Conservation (phyloP, 2,888 invertebrate genomes). For the Linyphia triangularis region DNA sequence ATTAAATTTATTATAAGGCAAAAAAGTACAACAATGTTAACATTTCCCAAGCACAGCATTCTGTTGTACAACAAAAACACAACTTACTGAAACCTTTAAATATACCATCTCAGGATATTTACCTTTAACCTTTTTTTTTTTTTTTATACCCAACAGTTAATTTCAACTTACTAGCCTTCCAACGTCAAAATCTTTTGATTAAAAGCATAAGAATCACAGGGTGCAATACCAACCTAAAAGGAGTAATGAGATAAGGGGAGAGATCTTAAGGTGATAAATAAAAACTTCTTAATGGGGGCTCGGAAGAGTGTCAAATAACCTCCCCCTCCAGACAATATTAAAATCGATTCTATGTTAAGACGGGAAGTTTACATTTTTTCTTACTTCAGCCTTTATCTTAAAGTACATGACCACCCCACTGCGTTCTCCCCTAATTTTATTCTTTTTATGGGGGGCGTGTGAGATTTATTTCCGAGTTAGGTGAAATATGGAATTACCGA, state of each 20-base stretch:
- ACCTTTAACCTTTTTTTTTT: no score
- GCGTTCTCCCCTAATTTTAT: neutral
- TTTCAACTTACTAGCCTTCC: neutral
- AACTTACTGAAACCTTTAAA: no score
- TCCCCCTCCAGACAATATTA: slow-evolving; percentile 55
- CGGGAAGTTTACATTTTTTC: neutral
- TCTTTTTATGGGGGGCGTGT: neutral
- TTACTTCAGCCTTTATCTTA: neutral
- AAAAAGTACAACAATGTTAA: no score
- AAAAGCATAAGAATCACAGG: slow-evolving; percentile 53
- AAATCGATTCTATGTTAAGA: slow-evolving; percentile 53
- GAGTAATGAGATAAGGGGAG: neutral
- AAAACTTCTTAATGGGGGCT: slow-evolving; percentile 59
- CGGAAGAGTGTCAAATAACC: slow-evolving; percentile 43
- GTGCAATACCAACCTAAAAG: neutral
- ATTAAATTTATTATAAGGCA: no score
- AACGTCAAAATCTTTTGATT: slow-evolving; percentile 26
- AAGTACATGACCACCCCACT: neutral
- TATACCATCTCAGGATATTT: no score
- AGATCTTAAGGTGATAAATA: slow-evolving; percentile 46
- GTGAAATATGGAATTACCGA: slow-evolving; percentile 20
- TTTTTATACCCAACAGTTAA: neutral
- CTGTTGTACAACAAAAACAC: no score
- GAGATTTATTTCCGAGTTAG: slow-evolving; percentile 29
- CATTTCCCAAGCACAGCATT: no score